Evolutionary conservation across 2,797 vertebrate species (phyloP).

Genomic region (Halcyon leucocephala): DNA sequence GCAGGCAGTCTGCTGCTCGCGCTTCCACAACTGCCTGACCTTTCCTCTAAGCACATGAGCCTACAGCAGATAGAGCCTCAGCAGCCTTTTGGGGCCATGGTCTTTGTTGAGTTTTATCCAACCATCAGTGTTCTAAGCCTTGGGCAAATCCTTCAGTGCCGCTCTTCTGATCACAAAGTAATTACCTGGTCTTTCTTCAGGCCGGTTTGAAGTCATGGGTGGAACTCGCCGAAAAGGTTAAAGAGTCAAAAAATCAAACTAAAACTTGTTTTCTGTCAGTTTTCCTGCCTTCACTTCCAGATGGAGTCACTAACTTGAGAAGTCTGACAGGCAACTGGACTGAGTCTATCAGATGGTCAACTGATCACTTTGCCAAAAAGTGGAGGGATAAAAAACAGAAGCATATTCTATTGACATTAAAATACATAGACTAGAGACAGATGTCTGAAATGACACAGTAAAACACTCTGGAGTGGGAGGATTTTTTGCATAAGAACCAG

Average conservation of each 20-base stretch:
- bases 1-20: neutral
- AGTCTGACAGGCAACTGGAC: neutral
- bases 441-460: constrained; percentile 3
- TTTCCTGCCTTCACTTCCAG: neutral
- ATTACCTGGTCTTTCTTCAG: constrained; percentile 49
- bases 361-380: neutral
- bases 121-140: constrained; percentile 22
- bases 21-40: constrained; percentile 40
- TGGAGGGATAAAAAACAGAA: neutral
- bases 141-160: constrained; percentile 50
- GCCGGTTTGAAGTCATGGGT: neutral
- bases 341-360: constrained; percentile 28
- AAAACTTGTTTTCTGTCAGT: constrained; percentile 15
- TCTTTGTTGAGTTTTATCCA: neutral
- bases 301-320: neutral
- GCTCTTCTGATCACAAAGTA: constrained; percentile 29
- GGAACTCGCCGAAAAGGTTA: constrained; percentile 51
- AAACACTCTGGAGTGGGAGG: neutral
- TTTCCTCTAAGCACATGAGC: constrained; percentile 43
- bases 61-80: constrained; percentile 7
- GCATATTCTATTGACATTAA: constrained; percentile 20
- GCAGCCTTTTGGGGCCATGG: neutral
- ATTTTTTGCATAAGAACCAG: neutral
- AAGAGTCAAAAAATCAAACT: constrained; percentile 27
- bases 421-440: neutral